Percentiles rank a stretch among this genome's conserved stretches.
These are phyloP conservation scores for Dendrocincla tyrannina DNA, from an alignment of 2,797 vertebrate species.

Conservation along the genomic window DNA sequence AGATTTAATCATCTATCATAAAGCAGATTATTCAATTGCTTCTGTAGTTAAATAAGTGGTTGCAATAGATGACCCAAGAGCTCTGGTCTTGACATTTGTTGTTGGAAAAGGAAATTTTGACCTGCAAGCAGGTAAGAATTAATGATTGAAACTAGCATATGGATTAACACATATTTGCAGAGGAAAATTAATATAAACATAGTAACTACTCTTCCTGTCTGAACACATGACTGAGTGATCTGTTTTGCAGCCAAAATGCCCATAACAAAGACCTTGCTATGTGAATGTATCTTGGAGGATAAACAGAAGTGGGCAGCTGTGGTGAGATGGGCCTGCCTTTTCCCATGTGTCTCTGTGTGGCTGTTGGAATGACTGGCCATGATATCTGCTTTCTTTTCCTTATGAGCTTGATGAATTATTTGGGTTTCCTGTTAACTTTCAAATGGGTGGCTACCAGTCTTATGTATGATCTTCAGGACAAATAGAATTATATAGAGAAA, in stretches of 20 bases:
- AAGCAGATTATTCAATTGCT: not conserved
- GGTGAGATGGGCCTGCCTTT: not conserved
- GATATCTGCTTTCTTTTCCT: not conserved
- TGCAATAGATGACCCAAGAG: not conserved
- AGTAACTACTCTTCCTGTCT: not conserved
- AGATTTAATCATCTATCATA: not conserved
- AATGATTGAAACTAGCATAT: not conserved
- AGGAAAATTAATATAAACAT: not conserved
- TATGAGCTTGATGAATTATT: not conserved
- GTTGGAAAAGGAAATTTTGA: not conserved
- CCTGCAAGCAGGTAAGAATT: not conserved
- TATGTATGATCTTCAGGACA: not conserved
- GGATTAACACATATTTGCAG: not conserved
- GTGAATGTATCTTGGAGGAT: not conserved
- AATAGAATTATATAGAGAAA: not conserved
- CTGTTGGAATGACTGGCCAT: not conserved
- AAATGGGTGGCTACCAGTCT: not conserved
- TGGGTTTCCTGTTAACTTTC: not conserved
- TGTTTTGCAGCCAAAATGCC: not conserved
- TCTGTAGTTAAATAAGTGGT: not conserved
- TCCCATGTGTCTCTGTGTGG: rapidly evolving
- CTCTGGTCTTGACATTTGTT: not conserved
- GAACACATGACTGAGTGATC: not conserved
- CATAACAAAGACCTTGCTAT: not conserved
- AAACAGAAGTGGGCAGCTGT: not conserved